These are phyloP conservation scores for Oscheius myriophilus DNA, from an alignment of 2,888 invertebrate genomes.

Conservation along the genomic window DNA sequence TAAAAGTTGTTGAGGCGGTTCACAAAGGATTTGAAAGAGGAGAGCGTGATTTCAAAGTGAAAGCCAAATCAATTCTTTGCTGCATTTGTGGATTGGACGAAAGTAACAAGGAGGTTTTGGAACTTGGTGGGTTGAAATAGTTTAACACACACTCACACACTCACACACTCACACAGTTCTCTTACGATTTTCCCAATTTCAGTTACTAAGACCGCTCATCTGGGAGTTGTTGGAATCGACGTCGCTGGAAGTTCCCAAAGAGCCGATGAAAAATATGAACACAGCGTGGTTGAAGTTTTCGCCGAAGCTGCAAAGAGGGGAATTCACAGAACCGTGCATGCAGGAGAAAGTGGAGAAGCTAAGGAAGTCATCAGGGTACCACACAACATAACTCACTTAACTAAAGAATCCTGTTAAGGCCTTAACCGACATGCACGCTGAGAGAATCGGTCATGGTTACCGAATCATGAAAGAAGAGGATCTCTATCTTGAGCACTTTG, in stretches of 20 bases:
- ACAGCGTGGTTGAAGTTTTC: constrained; percentile 53
- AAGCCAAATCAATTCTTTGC: constrained; percentile 73
- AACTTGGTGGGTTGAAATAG: constrained; percentile 45
- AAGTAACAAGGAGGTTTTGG: constrained; percentile 59
- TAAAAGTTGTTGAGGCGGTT: constrained; percentile 72
- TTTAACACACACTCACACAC: no score
- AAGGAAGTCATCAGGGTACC: constrained; percentile 53
- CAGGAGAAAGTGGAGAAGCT: constrained; percentile 72
- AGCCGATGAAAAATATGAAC: constrained; percentile 67
- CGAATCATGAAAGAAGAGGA: constrained; percentile 72
- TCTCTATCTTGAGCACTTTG: constrained; percentile 55
- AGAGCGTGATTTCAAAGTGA: constrained; percentile 73
- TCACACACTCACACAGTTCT: no score
- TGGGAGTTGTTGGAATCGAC: constrained; percentile 76
- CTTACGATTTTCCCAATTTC: background rate
- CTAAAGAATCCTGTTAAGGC: constrained; percentile 73
- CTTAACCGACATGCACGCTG: constrained; percentile 74
- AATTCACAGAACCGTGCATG: constrained; percentile 76
- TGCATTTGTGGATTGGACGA: constrained; percentile 73
- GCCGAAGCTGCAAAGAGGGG: constrained; percentile 73
- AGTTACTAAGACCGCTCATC: constrained; percentile 48
- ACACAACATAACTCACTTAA: no score
- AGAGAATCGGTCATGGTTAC: constrained; percentile 77
- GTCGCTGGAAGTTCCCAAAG: constrained; percentile 72
- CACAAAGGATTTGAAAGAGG: constrained; percentile 73